Conservation (phyloP, 2,888 invertebrate species). For the Melinaea marsaeus region DNA sequence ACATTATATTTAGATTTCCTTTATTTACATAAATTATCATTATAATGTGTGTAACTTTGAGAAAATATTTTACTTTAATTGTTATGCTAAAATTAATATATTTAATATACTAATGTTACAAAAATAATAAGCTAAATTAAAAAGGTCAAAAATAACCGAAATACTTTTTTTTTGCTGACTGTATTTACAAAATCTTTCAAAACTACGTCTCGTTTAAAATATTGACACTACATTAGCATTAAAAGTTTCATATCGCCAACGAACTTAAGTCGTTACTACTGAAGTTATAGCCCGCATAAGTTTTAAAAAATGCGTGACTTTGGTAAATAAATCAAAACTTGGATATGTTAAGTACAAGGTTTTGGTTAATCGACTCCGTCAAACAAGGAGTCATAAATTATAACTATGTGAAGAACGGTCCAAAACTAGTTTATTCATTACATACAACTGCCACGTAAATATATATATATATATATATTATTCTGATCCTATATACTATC, state of each 20-base stretch:
- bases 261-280: conserved; percentile 19
- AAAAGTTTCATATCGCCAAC: conserved; percentile 22
- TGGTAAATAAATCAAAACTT: conserved; percentile 14
- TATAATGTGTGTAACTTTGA: too few species aligned
- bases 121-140: too few species aligned
- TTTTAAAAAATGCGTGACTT: conserved; percentile 15
- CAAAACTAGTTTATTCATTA: too few species aligned
- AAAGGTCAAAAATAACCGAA: too few species aligned
- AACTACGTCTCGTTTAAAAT: conserved; percentile 16
- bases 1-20: background rate
- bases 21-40: too few species aligned
- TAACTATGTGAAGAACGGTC: background rate
- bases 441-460: too few species aligned
- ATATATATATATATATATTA: background rate
- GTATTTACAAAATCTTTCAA: conserved; percentile 16
- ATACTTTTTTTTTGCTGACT: conserved; percentile 12
- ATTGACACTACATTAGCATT: conserved; percentile 26
- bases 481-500: too few species aligned
- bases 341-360: conserved; percentile 8
- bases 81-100: too few species aligned
- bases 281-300: conserved; percentile 3
- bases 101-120: too few species aligned
- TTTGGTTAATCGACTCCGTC: background rate
- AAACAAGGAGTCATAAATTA: background rate
- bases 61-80: too few species aligned